Base-by-base conservation (phyloP, 2,113 vertebrate species). In the Neogale vison region DNA sequence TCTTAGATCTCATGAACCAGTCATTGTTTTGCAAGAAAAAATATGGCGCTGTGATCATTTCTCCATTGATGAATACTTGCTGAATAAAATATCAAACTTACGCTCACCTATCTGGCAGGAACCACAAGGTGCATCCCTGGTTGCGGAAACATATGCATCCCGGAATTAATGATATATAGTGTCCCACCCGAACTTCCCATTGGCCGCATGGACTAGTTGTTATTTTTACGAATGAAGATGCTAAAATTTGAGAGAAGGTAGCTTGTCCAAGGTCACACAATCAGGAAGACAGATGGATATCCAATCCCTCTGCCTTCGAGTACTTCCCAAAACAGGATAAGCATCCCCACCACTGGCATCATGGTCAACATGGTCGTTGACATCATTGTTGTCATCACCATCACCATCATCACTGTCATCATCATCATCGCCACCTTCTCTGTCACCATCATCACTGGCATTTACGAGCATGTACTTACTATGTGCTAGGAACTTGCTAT, bases 361-460 rank as follows among this genome's bases (percentile, higher is more conserved):
- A 0, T 45, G 1, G 12, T n/a, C 57, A 20, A 29, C 45, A 47
- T 1, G 2, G 20, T 1, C 63, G 24, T 13, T 20, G 6, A 17
- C 4, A 5, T n/a, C 20, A 21, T 59, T 31, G 45, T 4, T 26
- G 72, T 7, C 18, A 39, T 14, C 88, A 15, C 13, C 4, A 24
- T 21, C 36, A 21, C 8, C 34, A 45, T 17, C 20, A 0, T 65
- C 63, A 42, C 0, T 0, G 7, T 13, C 57, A n/a, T 7, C 36
- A n/a, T 3, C 31, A 92, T 3, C 31, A 92, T 36, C 39, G 10
- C 9, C 24, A 7, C 4, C 42, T 4, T 34, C 31, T 6, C 36
- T 4, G 9, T 39, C 72, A 71, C 47, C 72, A 61, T 39, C 15
- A 45, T 0, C 29, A 47, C 29, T 61, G 15, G 12, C 81, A 88